A percentile compares a stretch with the other conserved stretches of the same genome.
phyloP scores from a whole-genome alignment of 2,888 invertebrate species.

The Ochropacha duplaris region DNA sequence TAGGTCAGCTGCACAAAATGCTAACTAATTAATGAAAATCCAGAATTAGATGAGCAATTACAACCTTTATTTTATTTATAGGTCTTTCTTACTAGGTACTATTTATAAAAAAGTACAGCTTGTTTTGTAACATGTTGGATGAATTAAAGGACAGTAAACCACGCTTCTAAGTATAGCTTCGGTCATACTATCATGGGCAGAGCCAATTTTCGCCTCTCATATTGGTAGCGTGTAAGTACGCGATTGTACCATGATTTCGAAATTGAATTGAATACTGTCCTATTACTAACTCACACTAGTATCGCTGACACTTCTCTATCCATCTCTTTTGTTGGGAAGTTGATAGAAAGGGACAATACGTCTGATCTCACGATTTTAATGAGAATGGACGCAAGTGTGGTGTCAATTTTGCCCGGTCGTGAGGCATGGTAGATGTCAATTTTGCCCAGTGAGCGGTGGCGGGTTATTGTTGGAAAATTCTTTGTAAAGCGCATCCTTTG shows the following conservation, averaged over 20 bases:
- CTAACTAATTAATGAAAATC: no score
- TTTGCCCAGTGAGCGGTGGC: constrained; percentile 41
- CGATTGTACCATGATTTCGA: constrained; percentile 69
- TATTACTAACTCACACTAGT: constrained; percentile 30
- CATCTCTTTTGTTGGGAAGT: constrained; percentile 11
- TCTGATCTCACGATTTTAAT: constrained; percentile 16
- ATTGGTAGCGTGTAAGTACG: constrained; percentile 74
- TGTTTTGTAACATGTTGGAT: constrained; percentile 6
- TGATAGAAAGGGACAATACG: constrained; percentile 29
- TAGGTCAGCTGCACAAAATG: neutral
- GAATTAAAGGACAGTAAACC: constrained; percentile 32
- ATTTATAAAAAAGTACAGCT: neutral
- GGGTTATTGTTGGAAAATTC: constrained; percentile 42
- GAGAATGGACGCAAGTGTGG: constrained; percentile 20
- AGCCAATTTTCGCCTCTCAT: constrained; percentile 76
- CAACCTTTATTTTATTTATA: neutral
- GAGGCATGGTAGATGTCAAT: constrained; percentile 63
- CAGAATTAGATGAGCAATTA: neutral
- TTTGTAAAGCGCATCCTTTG: constrained; percentile 56
- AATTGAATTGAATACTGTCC: constrained; percentile 73
- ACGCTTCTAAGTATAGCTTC: constrained; percentile 54
- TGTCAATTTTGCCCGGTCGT: constrained; percentile 64
- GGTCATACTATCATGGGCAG: constrained; percentile 58
- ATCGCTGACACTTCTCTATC: constrained; percentile 28
- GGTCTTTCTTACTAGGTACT: neutral